Evolutionary conservation across 2,888 invertebrate genomes (phyloP), one percentile per base, ranked within the genome.

Genomic region (Thera britannica): DNA sequence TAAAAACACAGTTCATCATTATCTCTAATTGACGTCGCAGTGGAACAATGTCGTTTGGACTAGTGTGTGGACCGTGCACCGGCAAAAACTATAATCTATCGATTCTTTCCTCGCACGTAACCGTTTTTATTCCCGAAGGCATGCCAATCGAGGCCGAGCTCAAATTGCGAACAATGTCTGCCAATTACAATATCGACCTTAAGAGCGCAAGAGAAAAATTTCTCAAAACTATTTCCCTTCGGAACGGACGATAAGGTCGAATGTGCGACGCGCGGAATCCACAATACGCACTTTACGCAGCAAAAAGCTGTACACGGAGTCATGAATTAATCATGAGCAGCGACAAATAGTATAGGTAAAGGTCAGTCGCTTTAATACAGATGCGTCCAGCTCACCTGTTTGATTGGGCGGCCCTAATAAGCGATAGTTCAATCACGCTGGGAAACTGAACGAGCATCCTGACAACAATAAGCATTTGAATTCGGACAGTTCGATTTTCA

Each of bases 321-420:
- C 86, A 89, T 92, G 92, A 90, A 92, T 92, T 87, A 92, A 82
- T 85, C 88, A 93, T 92, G 89, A 88, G 82, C 71, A 72, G 83
- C 83, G 90, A 91, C 91, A 90, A 92, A 92, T 91, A 92, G 88
- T 88, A 82, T 81, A 82, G 81, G 80, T 85, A 90, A 90, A 92
- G 92, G 92, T 92, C 90, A 88, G 83, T 86, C 82, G 84, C 86
- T 89, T 87, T 86, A 88, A 88, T 87, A 89, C 80, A 83, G 80
- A 88, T 87, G 85, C 84, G 80, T 79, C 73, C 75, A 74, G 81
- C 79, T 85, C 86, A 87, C 87, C 85, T 86, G 85, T 86, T 85
- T 83, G 83, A 87, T 87, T 88, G 85, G 83, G 75, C 75, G 48
- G 57, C 41, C 75, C 71, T 77, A 56, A 66, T 6, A 38, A 70